Base-by-base conservation (phyloP, 2,888 invertebrate genomes). In the Apomyelois bistriatella region DNA sequence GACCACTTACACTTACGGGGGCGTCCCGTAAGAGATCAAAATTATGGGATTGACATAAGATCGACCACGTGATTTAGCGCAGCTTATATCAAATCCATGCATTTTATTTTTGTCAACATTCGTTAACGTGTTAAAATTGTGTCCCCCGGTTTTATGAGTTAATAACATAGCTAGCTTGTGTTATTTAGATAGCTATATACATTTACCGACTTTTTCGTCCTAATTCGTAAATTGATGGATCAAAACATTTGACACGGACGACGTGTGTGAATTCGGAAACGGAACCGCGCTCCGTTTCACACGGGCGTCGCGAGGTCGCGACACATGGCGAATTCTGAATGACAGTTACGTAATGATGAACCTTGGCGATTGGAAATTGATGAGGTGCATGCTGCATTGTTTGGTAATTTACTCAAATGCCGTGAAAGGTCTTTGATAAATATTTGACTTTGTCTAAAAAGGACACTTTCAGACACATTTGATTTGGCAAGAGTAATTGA, bases 201-300 rank as follows among this genome's bases (percentile, higher is more conserved):
- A n/a, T n/a, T n/a, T n/a, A n/a, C n/a, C 22, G 22, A 3, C 5
- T 5, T 22, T 3, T 22, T 22, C 22, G 22, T 22, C 22, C 22
- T 22, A 22, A 32, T 10, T 9, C 32, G 7, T n/a, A 37, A 12
- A 47, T 47, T 35, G 6, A 9, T 32, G 35, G 35, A 35, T 16
- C 35, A 38, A n/a, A 35, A 9, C 13, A n/a, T n/a, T n/a, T 32
- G 15, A 48, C 59, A 56, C 61, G 61, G 60, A 54, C 61, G 60
- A 59, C 58, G 57, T 57, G 41, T 60, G 59, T 60, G 58, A 61
- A 63, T 62, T 67, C 76, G 82, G 85, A 83, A 86, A 75, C 85
- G 88, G 88, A 85, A 86, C 66, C 62, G 74, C 82, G 87, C 71
- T 81, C 71, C 79, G 81, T 62, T 76, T 70, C 68, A 59, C 79